Base-by-base conservation (phyloP, 2,113 vertebrate genomes). In the Semnornis frantzii region DNA sequence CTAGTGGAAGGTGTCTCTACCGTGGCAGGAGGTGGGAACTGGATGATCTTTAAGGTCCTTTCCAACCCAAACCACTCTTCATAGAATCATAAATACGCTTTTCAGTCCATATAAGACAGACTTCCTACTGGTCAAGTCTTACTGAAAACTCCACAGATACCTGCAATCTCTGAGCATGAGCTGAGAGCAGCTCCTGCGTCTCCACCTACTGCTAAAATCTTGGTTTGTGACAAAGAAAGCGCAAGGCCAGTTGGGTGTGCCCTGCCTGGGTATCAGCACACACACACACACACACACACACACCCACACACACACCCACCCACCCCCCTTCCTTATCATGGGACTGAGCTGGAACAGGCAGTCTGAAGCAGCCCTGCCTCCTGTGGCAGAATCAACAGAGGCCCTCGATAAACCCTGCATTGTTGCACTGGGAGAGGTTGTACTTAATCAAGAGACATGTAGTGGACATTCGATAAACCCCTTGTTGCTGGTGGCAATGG, bases 351-450 rank as follows among this genome's bases (percentile, higher is more conserved):
- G 82, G 65, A 93, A 90, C 69, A 69, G 50, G n/a, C 50, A 55
- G 85, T 93, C 34, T 87, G 79, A 66, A 52, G 58, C 57, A 88
- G 66, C 66, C 82, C 74, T 88, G 83, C 90, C 90, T 87, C 81
- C n/a, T 60, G 50, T n/a, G 34, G 78, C 37, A 72, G 73, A 94
- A 92, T 92, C 85, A 96, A 95, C 82, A 96, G 80, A 57, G 94
- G 79, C 66, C 20, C 63, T 65, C 72, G 87, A 96, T 84, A 93
- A 94, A 93, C 71, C 74, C 52, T 6, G 23, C 13, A 2, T 46
- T 89, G 76, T 73, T 92, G 68, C 63, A 52, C 31, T 64, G 82
- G 91, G 91, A 95, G 89, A 95, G 88, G 90, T 17, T 89, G 58
- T 15, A 68, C 60, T 77, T 79, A 46, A 84, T 55, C 92, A 89